Percentiles rank a stretch among this genome's conserved stretches.
Conservation (phyloP, 2,888 invertebrate species). For the Netelia melanura region DNA sequence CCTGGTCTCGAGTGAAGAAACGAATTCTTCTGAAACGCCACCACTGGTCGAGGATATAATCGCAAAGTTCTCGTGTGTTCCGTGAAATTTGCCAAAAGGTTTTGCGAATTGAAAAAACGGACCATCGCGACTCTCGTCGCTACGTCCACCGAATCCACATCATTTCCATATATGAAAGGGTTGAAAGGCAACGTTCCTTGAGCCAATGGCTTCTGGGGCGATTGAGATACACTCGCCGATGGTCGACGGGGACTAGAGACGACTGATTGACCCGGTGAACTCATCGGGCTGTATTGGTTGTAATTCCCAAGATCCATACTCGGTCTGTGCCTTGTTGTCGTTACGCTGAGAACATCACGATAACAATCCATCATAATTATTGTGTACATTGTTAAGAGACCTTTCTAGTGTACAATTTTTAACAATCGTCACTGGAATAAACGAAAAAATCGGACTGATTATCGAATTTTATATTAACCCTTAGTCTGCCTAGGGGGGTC, state of each 20-base stretch:
- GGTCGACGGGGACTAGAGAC: slow-evolving; percentile 81
- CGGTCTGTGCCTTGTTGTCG: slow-evolving; percentile 83
- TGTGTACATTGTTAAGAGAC: not conserved
- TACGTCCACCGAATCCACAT: slow-evolving; percentile 99
- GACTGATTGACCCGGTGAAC: slow-evolving; percentile 82
- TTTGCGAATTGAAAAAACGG: slow-evolving; percentile 98
- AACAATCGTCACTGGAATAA: not conserved
- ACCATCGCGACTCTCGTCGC: slow-evolving; percentile 99
- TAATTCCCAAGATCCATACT: slow-evolving; percentile 73
- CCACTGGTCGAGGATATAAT: slow-evolving; percentile 98
- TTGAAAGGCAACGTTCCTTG: slow-evolving; percentile 86
- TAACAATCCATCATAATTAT: slow-evolving; percentile 11
- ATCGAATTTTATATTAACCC: too few species aligned
- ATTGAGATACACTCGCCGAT: slow-evolving; percentile 83
- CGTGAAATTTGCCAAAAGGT: slow-evolving; percentile 97
- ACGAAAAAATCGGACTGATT: too few species aligned
- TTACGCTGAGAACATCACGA: slow-evolving; percentile 79
- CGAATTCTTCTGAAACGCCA: slow-evolving; percentile 99
- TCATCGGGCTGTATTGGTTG: slow-evolving; percentile 76
- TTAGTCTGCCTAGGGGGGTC: too few species aligned
- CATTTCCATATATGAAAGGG: slow-evolving; percentile 96
- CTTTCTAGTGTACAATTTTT: too few species aligned
- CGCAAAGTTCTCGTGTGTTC: slow-evolving; percentile 98
- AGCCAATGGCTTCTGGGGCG: slow-evolving; percentile 75
- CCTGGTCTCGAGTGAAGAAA: slow-evolving; percentile 96